phyloP scores from a whole-genome alignment of 2,797 vertebrate species.

The Stomatorhinus walkeri region DNA sequence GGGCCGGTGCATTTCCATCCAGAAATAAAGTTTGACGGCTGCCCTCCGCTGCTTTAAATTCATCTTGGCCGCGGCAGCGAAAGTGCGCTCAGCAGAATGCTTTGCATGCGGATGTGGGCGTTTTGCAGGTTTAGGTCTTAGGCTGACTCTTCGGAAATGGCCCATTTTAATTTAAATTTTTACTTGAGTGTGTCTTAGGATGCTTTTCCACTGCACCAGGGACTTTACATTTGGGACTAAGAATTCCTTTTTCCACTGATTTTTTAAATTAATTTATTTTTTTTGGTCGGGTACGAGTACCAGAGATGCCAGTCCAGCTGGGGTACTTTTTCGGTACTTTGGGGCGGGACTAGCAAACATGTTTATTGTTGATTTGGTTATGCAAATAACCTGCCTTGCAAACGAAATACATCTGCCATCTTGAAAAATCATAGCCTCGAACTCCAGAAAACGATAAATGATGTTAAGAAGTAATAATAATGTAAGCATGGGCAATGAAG shows the following conservation, averaged over 20 bases:
- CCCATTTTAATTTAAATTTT: background rate
- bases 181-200: background rate
- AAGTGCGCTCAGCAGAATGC: background rate
- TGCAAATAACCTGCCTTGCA: background rate
- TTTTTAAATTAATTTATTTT: too few species aligned
- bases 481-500: background rate
- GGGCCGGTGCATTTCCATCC: conserved; percentile 32
- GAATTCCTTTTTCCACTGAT: background rate
- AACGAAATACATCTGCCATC: background rate
- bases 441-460: background rate
- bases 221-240: background rate
- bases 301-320: background rate
- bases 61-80: background rate
- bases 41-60: background rate
- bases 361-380: background rate
- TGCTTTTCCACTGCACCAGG: background rate
- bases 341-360: background rate
- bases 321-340: background rate
- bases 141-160: background rate
- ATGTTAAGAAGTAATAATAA: background rate
- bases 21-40: background rate
- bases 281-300: background rate
- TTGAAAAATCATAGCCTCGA: background rate
- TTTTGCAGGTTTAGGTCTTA: background rate
- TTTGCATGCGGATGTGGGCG: background rate